Conservation (phyloP, 2,797 vertebrate species). For the Muscicapa striata region DNA sequence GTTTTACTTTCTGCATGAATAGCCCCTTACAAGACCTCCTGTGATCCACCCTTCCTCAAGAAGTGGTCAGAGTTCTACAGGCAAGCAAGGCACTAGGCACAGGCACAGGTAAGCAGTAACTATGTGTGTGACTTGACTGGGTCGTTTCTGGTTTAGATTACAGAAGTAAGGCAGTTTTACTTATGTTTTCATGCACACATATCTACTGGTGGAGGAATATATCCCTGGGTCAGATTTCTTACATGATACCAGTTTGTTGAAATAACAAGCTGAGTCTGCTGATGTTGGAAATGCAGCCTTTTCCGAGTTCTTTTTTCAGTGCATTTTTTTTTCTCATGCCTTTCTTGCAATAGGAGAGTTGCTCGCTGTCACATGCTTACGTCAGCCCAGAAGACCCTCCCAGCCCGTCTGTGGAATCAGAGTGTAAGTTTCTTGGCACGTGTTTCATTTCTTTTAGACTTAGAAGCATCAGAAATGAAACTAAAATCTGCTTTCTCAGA, state of each 20-base stretch:
- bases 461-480: slow-evolving; percentile 2
- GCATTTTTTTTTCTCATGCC: background rate
- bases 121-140: fast-evolving
- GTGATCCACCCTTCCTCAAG: background rate
- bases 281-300: background rate
- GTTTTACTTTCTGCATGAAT: background rate
- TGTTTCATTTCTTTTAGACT: slow-evolving; percentile 22
- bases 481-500: background rate
- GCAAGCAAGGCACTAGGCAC: background rate
- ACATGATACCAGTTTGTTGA: fast-evolving
- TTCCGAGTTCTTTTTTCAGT: background rate
- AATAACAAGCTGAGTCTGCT: background rate
- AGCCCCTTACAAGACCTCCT: background rate
- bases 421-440: slow-evolving; percentile 37
- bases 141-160: background rate
- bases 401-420: slow-evolving; percentile 9
- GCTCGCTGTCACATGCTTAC: background rate
- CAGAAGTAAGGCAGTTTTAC: background rate
- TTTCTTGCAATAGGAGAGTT: background rate
- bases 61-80: background rate
- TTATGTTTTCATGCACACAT: background rate
- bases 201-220: background rate
- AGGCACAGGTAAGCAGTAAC: background rate
- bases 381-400: slow-evolving; percentile 29
- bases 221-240: background rate